Evolutionary conservation across 2,113 vertebrate species (phyloP).

Genomic region (Eudorcas thomsonii): DNA sequence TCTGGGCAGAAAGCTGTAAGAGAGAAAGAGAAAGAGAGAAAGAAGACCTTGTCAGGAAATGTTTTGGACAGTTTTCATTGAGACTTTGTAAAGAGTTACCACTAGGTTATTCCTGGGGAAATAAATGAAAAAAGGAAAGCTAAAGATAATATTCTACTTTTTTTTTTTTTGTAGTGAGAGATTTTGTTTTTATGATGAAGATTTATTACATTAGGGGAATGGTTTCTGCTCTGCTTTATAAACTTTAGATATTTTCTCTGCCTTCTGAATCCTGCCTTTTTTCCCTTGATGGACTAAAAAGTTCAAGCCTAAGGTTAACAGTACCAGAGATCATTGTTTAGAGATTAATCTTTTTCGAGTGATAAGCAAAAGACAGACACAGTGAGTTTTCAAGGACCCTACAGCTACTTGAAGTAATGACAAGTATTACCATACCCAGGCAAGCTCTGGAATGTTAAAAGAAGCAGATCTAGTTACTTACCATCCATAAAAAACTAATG

Average conservation of each 20-base stretch:
- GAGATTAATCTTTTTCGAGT: constrained; percentile 80
- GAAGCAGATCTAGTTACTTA: constrained; percentile 72
- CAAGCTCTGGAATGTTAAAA: constrained; percentile 71
- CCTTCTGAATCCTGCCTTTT: constrained; percentile 4
- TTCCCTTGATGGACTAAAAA: constrained; percentile 31
- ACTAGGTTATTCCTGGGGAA: neutral
- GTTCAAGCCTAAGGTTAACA: constrained; percentile 72
- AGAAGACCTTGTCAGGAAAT: neutral
- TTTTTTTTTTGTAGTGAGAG: neutral
- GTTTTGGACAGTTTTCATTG: neutral
- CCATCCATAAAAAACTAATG: constrained; percentile 78
- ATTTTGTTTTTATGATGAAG: neutral
- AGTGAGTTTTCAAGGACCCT: constrained; percentile 74
- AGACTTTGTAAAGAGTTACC: neutral
- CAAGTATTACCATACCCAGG: constrained; percentile 69
- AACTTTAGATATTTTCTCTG: constrained; percentile 55
- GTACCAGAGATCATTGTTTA: constrained; percentile 76
- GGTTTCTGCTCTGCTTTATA: constrained; percentile 39
- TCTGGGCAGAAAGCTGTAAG: neutral
- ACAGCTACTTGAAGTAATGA: constrained; percentile 77
- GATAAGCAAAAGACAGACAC: constrained; percentile 74
- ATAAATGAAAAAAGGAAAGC: neutral
- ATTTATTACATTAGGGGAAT: neutral
- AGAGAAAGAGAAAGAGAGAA: neutral
- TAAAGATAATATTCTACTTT: neutral